Evolutionary conservation across 2,113 vertebrate species (phyloP).

Genomic region (Notarius quadriscutis): DNA sequence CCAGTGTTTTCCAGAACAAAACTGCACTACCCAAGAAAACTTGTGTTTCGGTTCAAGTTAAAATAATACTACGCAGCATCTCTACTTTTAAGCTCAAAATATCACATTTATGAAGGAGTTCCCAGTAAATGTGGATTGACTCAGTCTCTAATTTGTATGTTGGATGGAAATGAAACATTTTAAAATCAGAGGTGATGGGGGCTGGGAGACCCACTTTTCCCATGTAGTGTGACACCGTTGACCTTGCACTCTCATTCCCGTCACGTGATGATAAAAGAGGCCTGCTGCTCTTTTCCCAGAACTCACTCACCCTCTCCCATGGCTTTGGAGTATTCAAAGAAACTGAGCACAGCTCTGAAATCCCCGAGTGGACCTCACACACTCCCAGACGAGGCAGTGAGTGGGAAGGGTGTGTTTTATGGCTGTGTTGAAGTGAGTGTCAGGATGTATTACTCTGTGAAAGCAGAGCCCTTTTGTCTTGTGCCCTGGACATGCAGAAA

Average conservation of each 20-base stretch:
- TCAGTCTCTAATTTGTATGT: neutral
- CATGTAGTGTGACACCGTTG: neutral
- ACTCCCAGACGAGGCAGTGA: constrained; percentile 34
- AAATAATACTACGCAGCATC: neutral
- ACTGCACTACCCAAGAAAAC: neutral
- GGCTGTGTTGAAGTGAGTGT: constrained; percentile 17
- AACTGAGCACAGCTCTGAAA: neutral
- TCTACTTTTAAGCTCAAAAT: neutral
- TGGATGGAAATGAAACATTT: constrained; percentile 21
- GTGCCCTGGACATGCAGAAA: neutral
- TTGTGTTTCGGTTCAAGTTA: neutral
- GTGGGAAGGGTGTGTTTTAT: constrained; percentile 15
- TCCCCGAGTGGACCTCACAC: constrained; percentile 16
- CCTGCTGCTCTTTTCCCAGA: constrained; percentile 43
- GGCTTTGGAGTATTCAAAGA: neutral
- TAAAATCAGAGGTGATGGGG: constrained; percentile 11
- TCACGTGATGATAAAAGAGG: neutral
- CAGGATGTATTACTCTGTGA: constrained; percentile 52
- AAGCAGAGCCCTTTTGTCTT: constrained; percentile 52
- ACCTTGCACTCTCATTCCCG: neutral
- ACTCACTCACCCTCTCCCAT: constrained; percentile 20
- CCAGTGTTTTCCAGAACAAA: neutral
- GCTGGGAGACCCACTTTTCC: neutral
- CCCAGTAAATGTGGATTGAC: neutral
- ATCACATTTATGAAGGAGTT: neutral